Conservation (phyloP, 2,888 invertebrate genomes). For the Dasysyrphus tricinctus region DNA sequence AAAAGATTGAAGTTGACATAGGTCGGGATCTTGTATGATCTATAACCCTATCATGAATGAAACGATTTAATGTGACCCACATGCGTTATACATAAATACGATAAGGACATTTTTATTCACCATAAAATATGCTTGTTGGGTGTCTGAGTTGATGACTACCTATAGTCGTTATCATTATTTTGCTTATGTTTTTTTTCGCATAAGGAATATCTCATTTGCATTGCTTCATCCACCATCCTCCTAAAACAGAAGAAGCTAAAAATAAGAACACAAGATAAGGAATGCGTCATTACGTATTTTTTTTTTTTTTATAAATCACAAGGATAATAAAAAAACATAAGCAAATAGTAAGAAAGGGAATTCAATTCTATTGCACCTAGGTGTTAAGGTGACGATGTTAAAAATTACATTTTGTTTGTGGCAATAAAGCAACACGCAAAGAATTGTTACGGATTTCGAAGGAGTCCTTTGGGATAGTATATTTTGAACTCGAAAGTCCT, state of each 20-base stretch:
- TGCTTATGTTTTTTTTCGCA: conserved; percentile 30
- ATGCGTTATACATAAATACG: conserved; percentile 63
- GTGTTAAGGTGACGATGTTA: conserved; percentile 73
- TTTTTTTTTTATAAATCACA: conserved; percentile 67
- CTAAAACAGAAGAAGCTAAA: conserved; percentile 46
- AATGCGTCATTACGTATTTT: conserved; percentile 38
- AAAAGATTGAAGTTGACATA: not conserved
- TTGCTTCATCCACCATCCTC: not conserved
- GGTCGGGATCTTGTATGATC: not conserved
- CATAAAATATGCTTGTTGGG: conserved; percentile 60
- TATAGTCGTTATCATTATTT: conserved; percentile 36
- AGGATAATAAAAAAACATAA: conserved; percentile 64
- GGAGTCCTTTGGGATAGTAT: conserved; percentile 58
- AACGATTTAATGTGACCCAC: not conserved
- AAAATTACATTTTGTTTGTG: conserved; percentile 71
- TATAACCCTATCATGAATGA: not conserved
- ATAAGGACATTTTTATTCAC: conserved; percentile 66
- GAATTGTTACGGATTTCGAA: conserved; percentile 68
- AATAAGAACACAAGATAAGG: conserved; percentile 63
- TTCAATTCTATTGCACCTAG: conserved; percentile 66
- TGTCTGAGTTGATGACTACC: conserved; percentile 27
- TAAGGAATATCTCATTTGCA: conserved; percentile 52
- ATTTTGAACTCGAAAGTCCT: conserved; percentile 50
- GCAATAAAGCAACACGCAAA: conserved; percentile 68
- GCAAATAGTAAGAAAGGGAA: conserved; percentile 64